These are phyloP conservation scores for Bubalus kerabau DNA, from an alignment of 2,113 vertebrate species.

Conservation along the genomic window DNA sequence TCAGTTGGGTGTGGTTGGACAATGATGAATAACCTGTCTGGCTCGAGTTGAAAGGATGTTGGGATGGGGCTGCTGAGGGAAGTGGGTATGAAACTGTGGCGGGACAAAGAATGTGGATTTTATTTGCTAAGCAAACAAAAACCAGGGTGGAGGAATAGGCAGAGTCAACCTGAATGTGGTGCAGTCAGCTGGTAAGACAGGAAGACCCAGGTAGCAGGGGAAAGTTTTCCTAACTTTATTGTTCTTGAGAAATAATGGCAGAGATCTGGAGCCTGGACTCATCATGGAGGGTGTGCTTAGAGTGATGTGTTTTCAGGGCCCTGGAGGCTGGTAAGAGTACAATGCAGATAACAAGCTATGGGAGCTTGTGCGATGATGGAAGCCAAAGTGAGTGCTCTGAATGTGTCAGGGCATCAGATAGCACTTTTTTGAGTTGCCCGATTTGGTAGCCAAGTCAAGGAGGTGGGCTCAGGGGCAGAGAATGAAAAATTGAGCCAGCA, in stretches of 20 bases:
- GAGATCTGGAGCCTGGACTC: not conserved
- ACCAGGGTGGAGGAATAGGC: not conserved
- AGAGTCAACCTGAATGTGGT: not conserved
- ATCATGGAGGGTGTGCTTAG: not conserved
- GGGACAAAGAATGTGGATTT: not conserved
- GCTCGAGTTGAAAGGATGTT: not conserved
- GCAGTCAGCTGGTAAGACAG: not conserved
- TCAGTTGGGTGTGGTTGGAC: not conserved
- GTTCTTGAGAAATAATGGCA: not conserved
- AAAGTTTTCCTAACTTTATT: not conserved
- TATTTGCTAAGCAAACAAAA: slow-evolving; percentile 13
- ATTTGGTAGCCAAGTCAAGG: not conserved
- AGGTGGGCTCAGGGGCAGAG: not conserved
- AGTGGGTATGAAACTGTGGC: not conserved
- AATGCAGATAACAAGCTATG: not conserved
- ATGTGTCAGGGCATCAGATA: not conserved
- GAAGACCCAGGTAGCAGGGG: not conserved
- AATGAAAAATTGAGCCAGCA: not conserved
- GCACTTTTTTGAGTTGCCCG: not conserved
- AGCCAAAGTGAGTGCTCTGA: not conserved
- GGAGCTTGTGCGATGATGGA: not conserved
- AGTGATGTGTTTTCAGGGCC: not conserved
- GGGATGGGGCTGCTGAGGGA: not conserved
- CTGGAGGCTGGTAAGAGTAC: not conserved
- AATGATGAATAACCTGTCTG: not conserved